phyloP scores from a whole-genome alignment of 2,113 vertebrate genomes.

The Passer domesticus region DNA sequence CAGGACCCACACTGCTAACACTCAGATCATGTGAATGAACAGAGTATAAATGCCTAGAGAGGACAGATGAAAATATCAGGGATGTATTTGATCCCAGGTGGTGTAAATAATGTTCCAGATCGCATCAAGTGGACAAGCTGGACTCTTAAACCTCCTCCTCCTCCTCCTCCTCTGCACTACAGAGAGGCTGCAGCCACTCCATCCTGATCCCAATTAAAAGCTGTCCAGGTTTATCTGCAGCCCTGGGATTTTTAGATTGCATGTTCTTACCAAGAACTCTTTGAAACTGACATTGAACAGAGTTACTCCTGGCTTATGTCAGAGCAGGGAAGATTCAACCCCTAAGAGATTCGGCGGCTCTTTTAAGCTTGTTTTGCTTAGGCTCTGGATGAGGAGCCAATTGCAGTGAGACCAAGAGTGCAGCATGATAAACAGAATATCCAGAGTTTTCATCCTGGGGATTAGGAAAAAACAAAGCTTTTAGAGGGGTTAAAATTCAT shows the following conservation, averaged over 20 bases:
- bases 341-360: neutral
- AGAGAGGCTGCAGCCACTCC: neutral
- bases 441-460: neutral
- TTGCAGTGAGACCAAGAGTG: neutral
- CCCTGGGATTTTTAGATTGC: neutral
- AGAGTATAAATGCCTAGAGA: neutral
- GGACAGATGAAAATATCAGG: neutral
- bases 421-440: neutral
- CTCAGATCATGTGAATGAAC: neutral
- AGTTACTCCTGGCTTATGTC: neutral
- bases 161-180: neutral
- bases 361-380: neutral
- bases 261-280: neutral
- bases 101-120: neutral
- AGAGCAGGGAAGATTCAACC: neutral
- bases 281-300: neutral
- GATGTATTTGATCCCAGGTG: neutral
- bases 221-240: neutral
- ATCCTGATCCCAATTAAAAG: neutral
- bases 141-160: neutral
- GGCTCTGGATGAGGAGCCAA: neutral
- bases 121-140: neutral
- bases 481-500: neutral
- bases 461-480: neutral
- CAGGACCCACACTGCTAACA: neutral